These are phyloP conservation scores for Lontra canadensis DNA, from an alignment of 2,113 vertebrate species.

Conservation along the genomic window DNA sequence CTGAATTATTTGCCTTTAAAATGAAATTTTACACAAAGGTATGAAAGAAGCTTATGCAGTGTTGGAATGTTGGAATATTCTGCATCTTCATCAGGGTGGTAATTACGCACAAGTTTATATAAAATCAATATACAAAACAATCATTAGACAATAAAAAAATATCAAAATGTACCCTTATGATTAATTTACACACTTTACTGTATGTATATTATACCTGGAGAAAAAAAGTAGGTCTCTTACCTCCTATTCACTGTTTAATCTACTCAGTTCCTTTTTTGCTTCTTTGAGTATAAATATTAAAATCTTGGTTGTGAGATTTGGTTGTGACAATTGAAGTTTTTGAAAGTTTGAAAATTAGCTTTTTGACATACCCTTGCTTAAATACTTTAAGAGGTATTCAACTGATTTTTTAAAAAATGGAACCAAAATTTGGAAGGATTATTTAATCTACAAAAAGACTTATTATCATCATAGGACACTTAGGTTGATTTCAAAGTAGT, in stretches of 20 bases:
- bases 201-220: background rate
- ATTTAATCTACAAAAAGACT: constrained; percentile 4
- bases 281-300: background rate
- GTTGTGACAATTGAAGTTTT: background rate
- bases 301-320: background rate
- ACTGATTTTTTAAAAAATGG: background rate
- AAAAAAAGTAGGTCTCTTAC: background rate
- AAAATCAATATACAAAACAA: background rate
- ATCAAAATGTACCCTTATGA: background rate
- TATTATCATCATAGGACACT: background rate
- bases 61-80: background rate
- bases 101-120: background rate
- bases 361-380: background rate
- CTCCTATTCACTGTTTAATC: background rate
- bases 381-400: background rate
- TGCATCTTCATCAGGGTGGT: background rate
- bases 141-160: background rate
- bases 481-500: background rate
- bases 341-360: background rate
- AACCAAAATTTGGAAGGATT: background rate
- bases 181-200: background rate
- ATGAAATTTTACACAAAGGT: background rate
- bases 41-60: background rate
- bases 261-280: background rate
- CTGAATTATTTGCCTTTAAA: background rate